These are phyloP conservation scores for Pontoporia blainvillei DNA, from an alignment of 2,113 vertebrate genomes.

Conservation along the genomic window DNA sequence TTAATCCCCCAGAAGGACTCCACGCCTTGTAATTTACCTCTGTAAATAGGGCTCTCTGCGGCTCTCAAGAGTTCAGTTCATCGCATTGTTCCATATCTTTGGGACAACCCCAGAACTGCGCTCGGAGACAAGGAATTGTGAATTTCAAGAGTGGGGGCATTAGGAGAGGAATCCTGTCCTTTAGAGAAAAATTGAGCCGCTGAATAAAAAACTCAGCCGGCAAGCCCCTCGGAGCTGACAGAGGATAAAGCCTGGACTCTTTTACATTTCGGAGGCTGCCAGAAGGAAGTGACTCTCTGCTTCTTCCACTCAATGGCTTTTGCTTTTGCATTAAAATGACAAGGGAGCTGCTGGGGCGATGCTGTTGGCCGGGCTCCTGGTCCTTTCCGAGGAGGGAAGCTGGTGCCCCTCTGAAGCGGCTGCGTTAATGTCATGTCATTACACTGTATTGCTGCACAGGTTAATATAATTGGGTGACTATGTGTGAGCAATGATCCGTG, in stretches of 20 bases:
- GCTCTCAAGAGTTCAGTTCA: neutral
- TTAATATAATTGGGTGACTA: constrained; percentile 89
- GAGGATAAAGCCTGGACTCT: constrained; percentile 20
- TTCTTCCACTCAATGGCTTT: constrained; percentile 48
- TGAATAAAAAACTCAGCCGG: neutral
- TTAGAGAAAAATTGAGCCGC: constrained; percentile 43
- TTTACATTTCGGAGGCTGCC: constrained; percentile 48
- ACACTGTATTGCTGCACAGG: constrained; percentile 84
- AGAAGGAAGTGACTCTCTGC: neutral
- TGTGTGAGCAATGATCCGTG: constrained; percentile 88
- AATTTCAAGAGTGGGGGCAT: neutral
- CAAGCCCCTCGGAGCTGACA: neutral
- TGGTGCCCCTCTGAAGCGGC: constrained; percentile 73
- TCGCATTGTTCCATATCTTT: neutral
- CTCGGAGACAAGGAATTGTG: neutral
- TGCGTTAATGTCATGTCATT: constrained; percentile 86
- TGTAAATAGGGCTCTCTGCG: neutral
- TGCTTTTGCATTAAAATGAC: constrained; percentile 69
- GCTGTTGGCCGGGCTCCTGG: neutral
- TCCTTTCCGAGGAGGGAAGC: constrained; percentile 63
- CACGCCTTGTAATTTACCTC: neutral
- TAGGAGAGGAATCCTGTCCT: neutral
- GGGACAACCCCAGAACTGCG: constrained; percentile 31
- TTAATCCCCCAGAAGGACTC: neutral
- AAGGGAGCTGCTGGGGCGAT: constrained; percentile 13